Base-by-base conservation (phyloP, 92 coral and sea anemone genomes). In the Virgularia gustaviana region DNA sequence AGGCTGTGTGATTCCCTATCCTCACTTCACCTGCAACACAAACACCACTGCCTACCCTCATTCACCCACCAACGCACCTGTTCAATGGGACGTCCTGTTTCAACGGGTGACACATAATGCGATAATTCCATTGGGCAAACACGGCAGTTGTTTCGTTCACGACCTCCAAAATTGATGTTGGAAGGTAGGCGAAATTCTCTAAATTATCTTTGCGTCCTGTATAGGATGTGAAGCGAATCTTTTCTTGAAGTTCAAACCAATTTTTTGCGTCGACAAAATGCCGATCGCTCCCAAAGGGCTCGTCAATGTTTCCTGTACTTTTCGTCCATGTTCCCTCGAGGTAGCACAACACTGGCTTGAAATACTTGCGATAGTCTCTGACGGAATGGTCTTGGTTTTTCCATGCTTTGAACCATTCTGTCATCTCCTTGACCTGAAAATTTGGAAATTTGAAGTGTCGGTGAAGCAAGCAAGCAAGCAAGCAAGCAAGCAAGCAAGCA, bases 321-420 rank as follows among this genome's bases (percentile, higher is more conserved):
- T 78, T 80, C 23, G 90, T 85, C 97, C 97, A 90, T 0, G 97
- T 86, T 15, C 97, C 97, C 38, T 88, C 90, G 58, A 90, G 62
- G 65, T 88, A 90, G 35, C 97, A 90, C 13, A 90, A 55, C 1
- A 88, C 90, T 4, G 97, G 97, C 45, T 71, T 77, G 81, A 90
- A 90, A 59, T 88, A 88, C 65, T 90, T 88, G 6, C 95, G 81
- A 57, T 88, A 88, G 75, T 90, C 97, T 73, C 97, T 65, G 1
- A 72, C 75, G 18, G 82, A 79, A 66, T 85, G 57, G 43, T 90
- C 70, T 36, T 90, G 90, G 18, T 67, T 43, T 15, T 72, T 76
- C 88, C 95, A 90, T 0, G 97, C 97, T 67, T 85, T 88, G 74
- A 90, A 90, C 97, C 97, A 90, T 36, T 85, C 84, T 11, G 86